These are phyloP conservation scores for Argyresthia albistria DNA, from an alignment of 2,888 invertebrate genomes.

Conservation along the genomic window DNA sequence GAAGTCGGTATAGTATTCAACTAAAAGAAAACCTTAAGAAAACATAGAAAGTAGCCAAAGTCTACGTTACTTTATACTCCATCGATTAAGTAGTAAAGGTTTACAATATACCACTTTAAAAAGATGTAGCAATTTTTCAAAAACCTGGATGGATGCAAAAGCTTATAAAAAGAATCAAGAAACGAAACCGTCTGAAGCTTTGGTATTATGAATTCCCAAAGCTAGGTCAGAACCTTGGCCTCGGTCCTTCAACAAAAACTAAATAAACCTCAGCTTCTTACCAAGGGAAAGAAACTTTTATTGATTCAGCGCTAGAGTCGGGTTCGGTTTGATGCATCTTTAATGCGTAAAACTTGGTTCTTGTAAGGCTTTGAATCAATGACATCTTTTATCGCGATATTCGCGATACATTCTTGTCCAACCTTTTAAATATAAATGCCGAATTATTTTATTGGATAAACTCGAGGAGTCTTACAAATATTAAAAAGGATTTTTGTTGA, in stretches of 20 bases:
- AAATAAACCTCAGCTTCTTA: conserved; percentile 16
- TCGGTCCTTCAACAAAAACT: conserved; percentile 37
- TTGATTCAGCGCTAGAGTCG: conserved; percentile 21
- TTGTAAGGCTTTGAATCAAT: conserved; percentile 55
- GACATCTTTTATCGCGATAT: conserved; percentile 69
- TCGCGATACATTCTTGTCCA: conserved; percentile 61
- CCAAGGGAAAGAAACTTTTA: conserved; percentile 29
- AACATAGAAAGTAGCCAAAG: no score
- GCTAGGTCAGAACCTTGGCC: conserved; percentile 62
- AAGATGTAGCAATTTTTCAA: no score
- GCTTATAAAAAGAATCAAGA: no score
- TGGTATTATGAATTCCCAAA: conserved; percentile 66
- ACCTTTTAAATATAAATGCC: conserved; percentile 26
- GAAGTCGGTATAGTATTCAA: no score
- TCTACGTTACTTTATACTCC: no score
- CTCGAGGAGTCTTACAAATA: no score
- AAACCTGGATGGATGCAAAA: no score
- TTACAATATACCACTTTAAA: no score
- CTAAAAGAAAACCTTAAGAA: no score
- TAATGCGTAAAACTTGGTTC: conserved; percentile 36
- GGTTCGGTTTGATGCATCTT: conserved; percentile 19
- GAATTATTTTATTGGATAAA: conserved; percentile 1
- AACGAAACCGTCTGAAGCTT: conserved; percentile 18
- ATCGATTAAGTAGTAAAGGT: no score
- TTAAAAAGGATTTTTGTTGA: no score